These are phyloP conservation scores for Drosophila sucinea DNA, from an alignment of 1,140 invertebrate species.

Conservation along the genomic window DNA sequence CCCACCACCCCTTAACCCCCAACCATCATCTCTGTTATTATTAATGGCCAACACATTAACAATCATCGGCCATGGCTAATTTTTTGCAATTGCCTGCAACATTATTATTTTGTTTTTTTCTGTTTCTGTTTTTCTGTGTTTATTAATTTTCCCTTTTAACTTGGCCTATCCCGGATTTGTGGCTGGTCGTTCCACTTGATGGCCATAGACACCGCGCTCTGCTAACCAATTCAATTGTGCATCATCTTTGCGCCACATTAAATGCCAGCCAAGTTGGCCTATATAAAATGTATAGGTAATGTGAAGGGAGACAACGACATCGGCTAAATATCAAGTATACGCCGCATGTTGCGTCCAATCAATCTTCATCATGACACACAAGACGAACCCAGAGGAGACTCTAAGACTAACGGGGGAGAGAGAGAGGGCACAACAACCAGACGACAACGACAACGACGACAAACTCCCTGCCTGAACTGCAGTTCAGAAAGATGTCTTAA, in stretches of 20 bases:
- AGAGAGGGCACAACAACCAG: not conserved
- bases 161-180: slow-evolving; percentile 20
- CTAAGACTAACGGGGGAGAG: not conserved
- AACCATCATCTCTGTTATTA: slow-evolving; percentile 22
- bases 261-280: slow-evolving; percentile 41
- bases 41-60: slow-evolving; percentile 58
- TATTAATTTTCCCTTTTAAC: slow-evolving; percentile 17
- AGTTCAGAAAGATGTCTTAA: slow-evolving; percentile 37
- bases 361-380: slow-evolving; percentile 60
- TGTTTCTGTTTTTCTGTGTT: slow-evolving; percentile 22
- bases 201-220: slow-evolving; percentile 54
- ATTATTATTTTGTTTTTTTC: slow-evolving; percentile 24
- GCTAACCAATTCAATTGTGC: slow-evolving; percentile 58
- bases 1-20: not conserved
- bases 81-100: slow-evolving; percentile 57
- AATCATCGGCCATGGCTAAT: slow-evolving; percentile 59
- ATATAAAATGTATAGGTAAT: slow-evolving; percentile 16
- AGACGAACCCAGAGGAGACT: slow-evolving; percentile 37
- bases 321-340: slow-evolving; percentile 46
- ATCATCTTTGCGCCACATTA: slow-evolving; percentile 57
- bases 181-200: slow-evolving; percentile 43
- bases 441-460: not conserved
- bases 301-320: not conserved
- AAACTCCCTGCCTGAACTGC: slow-evolving; percentile 13
- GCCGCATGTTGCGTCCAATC: slow-evolving; percentile 62